Conservation (phyloP, 1,140 invertebrate genomes). For the Gyrodactylus bullatarudis region DNA sequence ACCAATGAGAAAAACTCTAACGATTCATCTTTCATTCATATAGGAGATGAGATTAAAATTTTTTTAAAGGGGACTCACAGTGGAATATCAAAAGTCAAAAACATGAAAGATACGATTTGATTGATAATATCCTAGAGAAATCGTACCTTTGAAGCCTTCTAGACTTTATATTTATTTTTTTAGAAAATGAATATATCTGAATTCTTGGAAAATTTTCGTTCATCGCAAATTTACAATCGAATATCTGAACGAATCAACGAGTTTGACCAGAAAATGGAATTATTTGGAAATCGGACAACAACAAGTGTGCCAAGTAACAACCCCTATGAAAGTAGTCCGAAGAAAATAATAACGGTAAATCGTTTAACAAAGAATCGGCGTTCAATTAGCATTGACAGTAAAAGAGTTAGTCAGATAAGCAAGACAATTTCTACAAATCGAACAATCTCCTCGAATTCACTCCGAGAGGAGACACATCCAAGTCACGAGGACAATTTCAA, state of each 20-base stretch:
- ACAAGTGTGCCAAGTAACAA: neutral
- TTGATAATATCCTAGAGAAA: too few relatives aligned
- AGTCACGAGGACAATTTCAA: neutral
- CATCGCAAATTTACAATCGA: neutral
- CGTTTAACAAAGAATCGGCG: neutral
- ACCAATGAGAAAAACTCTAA: too few relatives aligned
- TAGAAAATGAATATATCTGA: neutral
- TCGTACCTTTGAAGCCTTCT: too few relatives aligned
- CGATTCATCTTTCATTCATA: too few relatives aligned
- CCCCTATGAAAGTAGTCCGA: neutral
- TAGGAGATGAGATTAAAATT: too few relatives aligned
- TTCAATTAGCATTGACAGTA: neutral
- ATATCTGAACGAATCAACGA: neutral
- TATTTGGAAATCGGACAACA: neutral
- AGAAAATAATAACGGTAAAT: neutral
- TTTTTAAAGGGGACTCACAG: too few relatives aligned
- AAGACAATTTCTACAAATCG: too few relatives aligned
- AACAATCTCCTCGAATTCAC: too few relatives aligned
- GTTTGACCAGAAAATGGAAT: neutral
- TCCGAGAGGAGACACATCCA: too few relatives aligned
- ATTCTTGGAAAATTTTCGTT: neutral
- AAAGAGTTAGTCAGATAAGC: neutral
- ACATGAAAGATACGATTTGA: too few relatives aligned
- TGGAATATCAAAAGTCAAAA: too few relatives aligned
- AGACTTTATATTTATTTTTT: too few relatives aligned